Evolutionary conservation across 35 echinoderm and acorn worm species (phyloP).

Genomic region (Ophioderma brevispina): DNA sequence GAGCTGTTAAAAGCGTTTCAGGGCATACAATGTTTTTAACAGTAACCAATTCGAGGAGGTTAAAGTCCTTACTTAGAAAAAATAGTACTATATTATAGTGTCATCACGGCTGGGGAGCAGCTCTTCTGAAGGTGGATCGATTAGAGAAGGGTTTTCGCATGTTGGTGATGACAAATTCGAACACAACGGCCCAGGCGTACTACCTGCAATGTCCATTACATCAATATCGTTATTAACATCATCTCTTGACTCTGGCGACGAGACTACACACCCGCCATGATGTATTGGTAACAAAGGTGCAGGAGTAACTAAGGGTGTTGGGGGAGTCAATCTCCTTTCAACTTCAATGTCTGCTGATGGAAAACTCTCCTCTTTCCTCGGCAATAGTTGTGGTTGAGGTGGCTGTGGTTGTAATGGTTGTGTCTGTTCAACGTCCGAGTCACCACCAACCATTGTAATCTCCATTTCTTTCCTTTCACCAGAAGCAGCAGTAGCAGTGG

Average conservation of each 20-base stretch:
- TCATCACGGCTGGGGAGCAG: not conserved
- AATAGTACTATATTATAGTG: not conserved
- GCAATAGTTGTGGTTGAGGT: not conserved
- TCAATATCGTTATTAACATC: not conserved
- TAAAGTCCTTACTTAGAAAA: not conserved
- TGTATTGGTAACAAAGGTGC: not conserved
- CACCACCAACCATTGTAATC: not conserved
- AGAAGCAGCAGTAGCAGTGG: not conserved
- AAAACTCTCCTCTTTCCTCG: not conserved
- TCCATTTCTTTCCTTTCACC: not conserved
- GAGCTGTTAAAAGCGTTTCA: constrained; percentile 6
- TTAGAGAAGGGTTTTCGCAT: not conserved
- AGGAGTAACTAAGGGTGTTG: not conserved
- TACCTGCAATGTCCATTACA: not conserved
- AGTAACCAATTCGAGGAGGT: not conserved
- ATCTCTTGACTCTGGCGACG: not conserved
- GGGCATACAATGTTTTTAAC: not conserved
- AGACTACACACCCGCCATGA: not conserved
- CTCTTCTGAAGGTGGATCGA: not conserved
- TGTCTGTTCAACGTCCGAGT: not conserved
- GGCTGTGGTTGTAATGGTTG: constrained; percentile 4
- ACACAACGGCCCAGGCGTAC: not conserved
- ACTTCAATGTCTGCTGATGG: not conserved
- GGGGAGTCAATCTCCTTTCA: not conserved
- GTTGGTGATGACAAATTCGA: not conserved